phyloP scores from a whole-genome alignment of 1,140 invertebrate species.

The Coptotermes formosanus region DNA sequence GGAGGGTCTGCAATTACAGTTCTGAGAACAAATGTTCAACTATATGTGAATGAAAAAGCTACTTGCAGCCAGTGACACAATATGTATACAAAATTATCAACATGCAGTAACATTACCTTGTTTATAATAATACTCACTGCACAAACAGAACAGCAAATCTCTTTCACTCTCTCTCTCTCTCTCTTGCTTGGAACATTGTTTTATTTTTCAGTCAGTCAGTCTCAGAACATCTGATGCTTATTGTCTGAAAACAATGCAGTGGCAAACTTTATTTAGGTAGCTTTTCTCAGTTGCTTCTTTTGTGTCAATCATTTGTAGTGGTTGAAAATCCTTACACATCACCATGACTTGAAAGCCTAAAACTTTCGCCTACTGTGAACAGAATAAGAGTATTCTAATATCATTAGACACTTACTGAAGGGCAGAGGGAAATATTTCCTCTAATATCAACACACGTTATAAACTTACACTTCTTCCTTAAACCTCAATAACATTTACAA shows the following conservation, averaged over 20 bases:
- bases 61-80: neutral
- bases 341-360: neutral
- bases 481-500: neutral
- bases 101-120: neutral
- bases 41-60: neutral
- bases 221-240: neutral
- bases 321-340: neutral
- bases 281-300: neutral
- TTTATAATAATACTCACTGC: slow-evolving; percentile 8
- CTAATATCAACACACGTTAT: slow-evolving; percentile 20
- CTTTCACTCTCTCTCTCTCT: neutral
- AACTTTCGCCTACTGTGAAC: neutral
- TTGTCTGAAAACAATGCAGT: neutral
- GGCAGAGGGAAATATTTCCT: slow-evolving; percentile 10
- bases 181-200: neutral
- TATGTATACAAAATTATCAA: neutral
- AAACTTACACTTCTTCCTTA: neutral
- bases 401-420: neutral
- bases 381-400: neutral
- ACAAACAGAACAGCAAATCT: neutral
- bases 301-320: neutral
- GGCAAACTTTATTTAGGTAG: neutral
- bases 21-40: neutral
- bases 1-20: neutral
- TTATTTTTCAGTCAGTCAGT: neutral